Evolutionary conservation across 2,797 vertebrate species (phyloP).

Genomic region (Cetoscarus ocellatus): DNA sequence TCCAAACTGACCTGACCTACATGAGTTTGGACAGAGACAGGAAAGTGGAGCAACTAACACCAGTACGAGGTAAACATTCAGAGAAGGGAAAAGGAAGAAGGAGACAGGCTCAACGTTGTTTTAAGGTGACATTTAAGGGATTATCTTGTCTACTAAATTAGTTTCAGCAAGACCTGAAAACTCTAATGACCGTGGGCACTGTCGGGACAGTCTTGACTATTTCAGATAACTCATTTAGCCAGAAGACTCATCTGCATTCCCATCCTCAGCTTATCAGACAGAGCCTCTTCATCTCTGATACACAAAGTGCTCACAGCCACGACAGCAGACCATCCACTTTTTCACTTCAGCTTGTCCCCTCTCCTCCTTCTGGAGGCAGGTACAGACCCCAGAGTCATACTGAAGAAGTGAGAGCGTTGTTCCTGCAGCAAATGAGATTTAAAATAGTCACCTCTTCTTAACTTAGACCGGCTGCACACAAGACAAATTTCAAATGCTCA

Average conservation of each 20-base stretch:
- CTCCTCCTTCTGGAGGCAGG: background rate
- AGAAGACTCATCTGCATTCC: background rate
- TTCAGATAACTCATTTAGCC: background rate
- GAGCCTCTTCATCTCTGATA: background rate
- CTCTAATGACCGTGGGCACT: background rate
- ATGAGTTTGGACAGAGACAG: constrained; percentile 28
- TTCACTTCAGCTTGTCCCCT: background rate
- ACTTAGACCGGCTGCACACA: background rate
- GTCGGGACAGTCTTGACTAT: background rate
- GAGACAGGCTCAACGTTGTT: background rate
- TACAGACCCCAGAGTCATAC: background rate
- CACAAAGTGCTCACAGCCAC: background rate
- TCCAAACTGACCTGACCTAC: constrained; percentile 33
- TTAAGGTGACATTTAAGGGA: background rate
- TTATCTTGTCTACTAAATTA: background rate
- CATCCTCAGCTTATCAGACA: background rate
- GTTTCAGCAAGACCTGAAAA: background rate
- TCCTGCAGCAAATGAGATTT: background rate
- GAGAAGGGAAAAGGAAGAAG: background rate
- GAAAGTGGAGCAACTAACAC: constrained; percentile 31
- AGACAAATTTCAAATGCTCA: no score
- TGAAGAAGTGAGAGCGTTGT: background rate
- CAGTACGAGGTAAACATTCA: constrained; percentile 2
- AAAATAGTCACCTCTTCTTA: background rate
- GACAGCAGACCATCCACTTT: background rate